These are phyloP conservation scores for Actinia equina DNA, from an alignment of 64 coral and sea anemone genomes.

Conservation along the genomic window DNA sequence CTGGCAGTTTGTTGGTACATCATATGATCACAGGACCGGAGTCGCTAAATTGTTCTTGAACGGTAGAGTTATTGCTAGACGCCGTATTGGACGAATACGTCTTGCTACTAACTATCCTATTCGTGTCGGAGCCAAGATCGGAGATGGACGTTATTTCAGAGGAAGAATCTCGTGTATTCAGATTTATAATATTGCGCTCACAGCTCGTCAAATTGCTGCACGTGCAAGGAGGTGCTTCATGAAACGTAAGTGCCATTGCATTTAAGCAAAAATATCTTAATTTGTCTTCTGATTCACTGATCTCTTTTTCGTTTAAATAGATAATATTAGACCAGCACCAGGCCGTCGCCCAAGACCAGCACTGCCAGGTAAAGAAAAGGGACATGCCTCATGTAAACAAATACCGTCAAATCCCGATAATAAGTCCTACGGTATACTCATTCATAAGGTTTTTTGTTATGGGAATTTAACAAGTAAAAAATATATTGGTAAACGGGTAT, in stretches of 20 bases:
- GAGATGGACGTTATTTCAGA: slow-evolving; percentile 61
- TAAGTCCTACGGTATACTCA: too few species aligned
- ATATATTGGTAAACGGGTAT: too few species aligned
- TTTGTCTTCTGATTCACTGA: neutral
- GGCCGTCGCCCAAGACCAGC: slow-evolving; percentile 55
- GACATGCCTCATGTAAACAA: neutral
- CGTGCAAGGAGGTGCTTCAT: slow-evolving; percentile 64
- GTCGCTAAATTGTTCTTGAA: slow-evolving; percentile 54
- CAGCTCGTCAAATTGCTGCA: slow-evolving; percentile 52
- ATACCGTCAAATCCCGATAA: too few species aligned
- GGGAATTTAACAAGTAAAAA: neutral
- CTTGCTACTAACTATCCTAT: slow-evolving; percentile 74
- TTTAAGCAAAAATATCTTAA: too few species aligned
- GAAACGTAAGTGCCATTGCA: slow-evolving; percentile 27
- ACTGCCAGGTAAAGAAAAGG: slow-evolving; percentile 19
- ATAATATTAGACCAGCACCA: slow-evolving; percentile 42
- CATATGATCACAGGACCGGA: slow-evolving; percentile 72
- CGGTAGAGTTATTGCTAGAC: slow-evolving; percentile 44
- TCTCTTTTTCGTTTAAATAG: neutral
- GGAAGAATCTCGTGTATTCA: slow-evolving; percentile 87
- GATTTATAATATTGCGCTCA: slow-evolving; percentile 63
- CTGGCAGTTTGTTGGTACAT: slow-evolving; percentile 73
- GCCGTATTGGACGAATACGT: slow-evolving; percentile 60
- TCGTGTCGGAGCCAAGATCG: slow-evolving; percentile 51
- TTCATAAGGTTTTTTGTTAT: neutral